Base-by-base conservation (phyloP, 2,113 vertebrate genomes). In the Uria aalge region DNA sequence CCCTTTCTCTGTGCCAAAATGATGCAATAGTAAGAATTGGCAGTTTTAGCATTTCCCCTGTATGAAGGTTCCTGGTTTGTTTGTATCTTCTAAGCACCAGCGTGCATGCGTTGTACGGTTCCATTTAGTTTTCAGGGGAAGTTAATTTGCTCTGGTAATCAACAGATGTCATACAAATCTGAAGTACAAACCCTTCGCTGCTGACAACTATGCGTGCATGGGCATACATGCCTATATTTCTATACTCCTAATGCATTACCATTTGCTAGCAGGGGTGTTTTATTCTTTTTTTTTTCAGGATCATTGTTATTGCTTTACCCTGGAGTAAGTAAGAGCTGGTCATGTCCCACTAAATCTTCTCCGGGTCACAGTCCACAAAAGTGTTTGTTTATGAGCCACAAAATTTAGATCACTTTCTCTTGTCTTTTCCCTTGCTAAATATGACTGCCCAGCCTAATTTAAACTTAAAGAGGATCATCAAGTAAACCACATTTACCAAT, bases 11-110 rank as follows among this genome's bases (percentile, higher is more conserved):
- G 64, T 38, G 80, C 84, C 55, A 78, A 92, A 90, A 92, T 95
- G 93, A 95, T 94, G 95, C 88, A 95, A 94, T 38, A 73, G 50
- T 56, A 83, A 85, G 62, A 79, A 50, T 12, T 94, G 92, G n/a
- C 72, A 88, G 60, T 72, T 88, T 93, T 96, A 88, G 32, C 43
- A 81, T 92, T 92, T 93, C 11, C 2, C 45, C 50, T 90, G 29
- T 45, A 24, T 62, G 84, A 85, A 82, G 19, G 20, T 78, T 90
- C 52, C 84, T 79, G 20, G 45, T 60, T 73, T 91, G 52, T 89
- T 92, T 95, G 34, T 76, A 13, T 66, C 57, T 68, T 89, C 47
- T 66, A 84, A 81, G 38, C 48, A 62, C 60, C 69, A 68, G 24
- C 9, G 12, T 87, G 22, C 15, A 4, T 56, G 34, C 19, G 22